A percentile compares a stretch with the other conserved stretches of the same genome.
Conservation (phyloP, 2,113 vertebrate genomes). For the Montifringilla adamsi region DNA sequence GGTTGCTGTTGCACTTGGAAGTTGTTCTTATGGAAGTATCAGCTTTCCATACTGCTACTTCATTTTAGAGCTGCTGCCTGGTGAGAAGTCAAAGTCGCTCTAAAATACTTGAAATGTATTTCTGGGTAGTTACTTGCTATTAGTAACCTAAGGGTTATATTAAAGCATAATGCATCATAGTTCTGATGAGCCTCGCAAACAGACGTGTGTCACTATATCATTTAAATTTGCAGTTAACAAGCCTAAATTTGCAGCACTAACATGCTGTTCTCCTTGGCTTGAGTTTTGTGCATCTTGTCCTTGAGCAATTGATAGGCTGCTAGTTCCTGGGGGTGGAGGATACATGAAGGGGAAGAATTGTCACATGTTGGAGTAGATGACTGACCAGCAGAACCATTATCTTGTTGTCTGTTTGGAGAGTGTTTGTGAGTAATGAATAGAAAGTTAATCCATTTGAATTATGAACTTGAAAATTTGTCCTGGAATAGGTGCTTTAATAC, state of each 20-base stretch:
- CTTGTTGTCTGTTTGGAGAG: not conserved
- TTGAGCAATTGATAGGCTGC: not conserved
- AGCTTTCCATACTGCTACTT: not conserved
- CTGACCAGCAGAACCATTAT: not conserved
- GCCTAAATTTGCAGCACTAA: not conserved
- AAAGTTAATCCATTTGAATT: not conserved
- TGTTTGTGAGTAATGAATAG: not conserved
- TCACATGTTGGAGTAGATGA: not conserved
- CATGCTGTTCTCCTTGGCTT: not conserved
- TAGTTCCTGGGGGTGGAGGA: not conserved
- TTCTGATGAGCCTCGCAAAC: not conserved
- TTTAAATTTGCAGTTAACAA: not conserved
- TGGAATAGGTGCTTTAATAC: not conserved
- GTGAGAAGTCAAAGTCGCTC: not conserved
- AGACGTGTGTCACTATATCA: not conserved
- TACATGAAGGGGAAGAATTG: not conserved
- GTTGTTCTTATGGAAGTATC: not conserved
- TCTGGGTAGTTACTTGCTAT: not conserved
- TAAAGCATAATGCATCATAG: not conserved
- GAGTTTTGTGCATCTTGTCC: not conserved
- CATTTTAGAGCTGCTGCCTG: not conserved
- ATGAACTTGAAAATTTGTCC: not conserved
- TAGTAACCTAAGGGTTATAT: not conserved
- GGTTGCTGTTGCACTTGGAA: not conserved
- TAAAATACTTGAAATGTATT: not conserved